These are phyloP conservation scores for Hoplodrina ambigua DNA, from an alignment of 2,888 invertebrate species.

Conservation along the genomic window DNA sequence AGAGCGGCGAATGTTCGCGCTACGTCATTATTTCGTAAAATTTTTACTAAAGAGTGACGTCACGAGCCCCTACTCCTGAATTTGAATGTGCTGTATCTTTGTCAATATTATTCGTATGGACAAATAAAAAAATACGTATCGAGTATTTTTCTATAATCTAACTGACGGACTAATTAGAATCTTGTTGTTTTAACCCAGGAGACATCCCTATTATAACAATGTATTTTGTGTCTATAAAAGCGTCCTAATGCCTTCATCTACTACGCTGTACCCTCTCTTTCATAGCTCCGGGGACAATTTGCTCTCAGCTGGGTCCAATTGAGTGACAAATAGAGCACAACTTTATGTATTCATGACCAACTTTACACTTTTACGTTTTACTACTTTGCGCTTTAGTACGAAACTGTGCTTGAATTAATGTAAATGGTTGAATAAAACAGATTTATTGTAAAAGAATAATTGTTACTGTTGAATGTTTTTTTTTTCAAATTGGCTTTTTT, in stretches of 20 bases:
- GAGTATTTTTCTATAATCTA: no score
- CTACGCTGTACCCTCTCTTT: conserved; percentile 29
- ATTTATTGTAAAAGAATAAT: conserved; percentile 14
- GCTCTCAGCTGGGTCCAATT: conserved; percentile 53
- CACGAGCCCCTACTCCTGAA: no score
- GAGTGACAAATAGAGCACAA: conserved; percentile 56
- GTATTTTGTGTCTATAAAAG: conserved; percentile 20
- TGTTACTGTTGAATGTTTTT: background rate
- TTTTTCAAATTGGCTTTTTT: background rate
- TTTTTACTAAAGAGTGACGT: no score
- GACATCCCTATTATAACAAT: conserved; percentile 34
- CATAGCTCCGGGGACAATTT: conserved; percentile 36
- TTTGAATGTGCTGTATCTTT: no score
- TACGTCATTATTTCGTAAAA: no score
- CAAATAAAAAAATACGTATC: no score
- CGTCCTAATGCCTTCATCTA: conserved; percentile 6
- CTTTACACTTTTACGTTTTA: conserved; percentile 55
- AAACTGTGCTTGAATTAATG: conserved; percentile 41
- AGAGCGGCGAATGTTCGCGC: no score
- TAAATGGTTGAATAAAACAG: conserved; percentile 9
- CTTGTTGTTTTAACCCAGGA: no score
- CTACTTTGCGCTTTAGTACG: conserved; percentile 30
- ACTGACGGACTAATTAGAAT: no score
- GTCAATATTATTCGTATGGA: no score
- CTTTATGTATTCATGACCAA: conserved; percentile 58